Evolutionary conservation across 2,113 vertebrate species (phyloP).

Genomic region (Galbula dea): DNA sequence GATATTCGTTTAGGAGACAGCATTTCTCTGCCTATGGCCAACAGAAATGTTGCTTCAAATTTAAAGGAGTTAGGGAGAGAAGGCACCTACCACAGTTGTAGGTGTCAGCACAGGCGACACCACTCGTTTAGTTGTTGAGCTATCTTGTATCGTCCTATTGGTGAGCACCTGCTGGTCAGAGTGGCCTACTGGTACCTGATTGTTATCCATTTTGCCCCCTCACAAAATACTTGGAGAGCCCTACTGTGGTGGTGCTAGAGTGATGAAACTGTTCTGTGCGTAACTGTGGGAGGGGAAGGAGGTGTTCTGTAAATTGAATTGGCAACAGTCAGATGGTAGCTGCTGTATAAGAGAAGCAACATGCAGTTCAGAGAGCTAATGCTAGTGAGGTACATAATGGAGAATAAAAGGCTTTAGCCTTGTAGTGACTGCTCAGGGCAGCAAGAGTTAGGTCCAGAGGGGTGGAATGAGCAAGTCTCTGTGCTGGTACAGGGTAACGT

Average conservation of each 20-base stretch:
- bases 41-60: not conserved
- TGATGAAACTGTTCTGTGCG: not conserved
- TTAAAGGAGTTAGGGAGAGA: not conserved
- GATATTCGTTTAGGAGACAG: not conserved
- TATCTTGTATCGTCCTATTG: not conserved
- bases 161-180: not conserved
- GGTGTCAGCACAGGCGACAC: not conserved
- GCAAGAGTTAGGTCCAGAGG: not conserved
- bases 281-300: not conserved
- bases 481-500: not conserved
- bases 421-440: not conserved
- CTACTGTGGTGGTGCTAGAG: not conserved
- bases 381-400: not conserved
- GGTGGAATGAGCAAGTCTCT: accelerated
- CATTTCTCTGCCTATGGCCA: not conserved
- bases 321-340: not conserved
- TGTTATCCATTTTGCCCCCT: not conserved
- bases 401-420: not conserved
- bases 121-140: not conserved
- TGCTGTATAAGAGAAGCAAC: not conserved
- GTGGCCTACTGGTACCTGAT: not conserved
- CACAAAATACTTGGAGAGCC: not conserved
- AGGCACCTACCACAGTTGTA: not conserved
- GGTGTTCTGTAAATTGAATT: not conserved
- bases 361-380: not conserved